These are phyloP conservation scores for Melitaea athalia DNA, from an alignment of 2,888 invertebrate genomes.

Conservation along the genomic window DNA sequence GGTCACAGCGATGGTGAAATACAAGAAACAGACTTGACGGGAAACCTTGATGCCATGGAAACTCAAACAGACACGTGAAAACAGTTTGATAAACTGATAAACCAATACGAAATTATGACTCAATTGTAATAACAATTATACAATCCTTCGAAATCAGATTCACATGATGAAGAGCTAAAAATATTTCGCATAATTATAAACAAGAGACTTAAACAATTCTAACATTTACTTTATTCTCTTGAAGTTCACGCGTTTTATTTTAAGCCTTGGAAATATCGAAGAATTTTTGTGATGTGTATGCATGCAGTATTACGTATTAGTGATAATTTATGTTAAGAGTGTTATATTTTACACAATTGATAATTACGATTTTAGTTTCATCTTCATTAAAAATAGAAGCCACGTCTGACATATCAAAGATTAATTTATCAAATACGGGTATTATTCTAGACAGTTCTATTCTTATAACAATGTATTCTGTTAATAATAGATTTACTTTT, in stretches of 20 bases:
- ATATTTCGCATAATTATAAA: background rate
- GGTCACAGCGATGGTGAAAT: constrained; percentile 65
- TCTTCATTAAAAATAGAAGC: constrained; percentile 9
- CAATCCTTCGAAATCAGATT: background rate
- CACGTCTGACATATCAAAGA: constrained; percentile 19
- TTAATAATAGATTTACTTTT: constrained; percentile 9
- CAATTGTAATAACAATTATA: background rate
- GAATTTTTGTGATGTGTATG: constrained; percentile 34
- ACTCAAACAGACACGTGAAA: constrained; percentile 47
- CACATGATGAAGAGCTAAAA: background rate
- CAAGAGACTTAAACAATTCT: background rate
- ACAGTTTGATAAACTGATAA: background rate
- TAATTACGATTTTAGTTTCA: constrained; percentile 2
- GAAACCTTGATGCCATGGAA: constrained; percentile 60
- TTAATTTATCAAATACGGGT: constrained; percentile 40
- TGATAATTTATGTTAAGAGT: constrained; percentile 37
- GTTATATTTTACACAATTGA: constrained; percentile 24
- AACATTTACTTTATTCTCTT: background rate
- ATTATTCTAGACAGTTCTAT: constrained; percentile 34
- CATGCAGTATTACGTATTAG: constrained; percentile 47
- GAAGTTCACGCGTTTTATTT: background rate
- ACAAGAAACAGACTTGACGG: constrained; percentile 66
- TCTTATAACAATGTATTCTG: constrained; percentile 1
- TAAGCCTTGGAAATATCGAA: background rate
- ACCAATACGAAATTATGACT: background rate